Evolutionary conservation across 2,797 vertebrate species (phyloP).

Genomic region (Acipenser transmontanus): DNA sequence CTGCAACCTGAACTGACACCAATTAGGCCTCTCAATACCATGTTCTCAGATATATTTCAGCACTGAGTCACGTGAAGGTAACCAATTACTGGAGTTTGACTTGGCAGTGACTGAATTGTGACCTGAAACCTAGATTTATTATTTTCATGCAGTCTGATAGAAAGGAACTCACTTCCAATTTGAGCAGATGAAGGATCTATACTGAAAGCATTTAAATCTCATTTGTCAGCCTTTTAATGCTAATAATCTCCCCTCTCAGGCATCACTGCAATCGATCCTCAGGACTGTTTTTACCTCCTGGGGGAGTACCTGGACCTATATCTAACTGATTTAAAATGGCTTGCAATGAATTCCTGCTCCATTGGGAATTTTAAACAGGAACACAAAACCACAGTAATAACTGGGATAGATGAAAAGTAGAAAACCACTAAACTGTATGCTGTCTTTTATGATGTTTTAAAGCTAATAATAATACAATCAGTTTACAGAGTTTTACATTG

Average conservation of each 20-base stretch:
- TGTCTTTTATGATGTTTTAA: background rate
- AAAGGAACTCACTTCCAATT: constrained; percentile 20
- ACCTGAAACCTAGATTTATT: constrained; percentile 67
- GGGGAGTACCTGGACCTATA: constrained; percentile 4
- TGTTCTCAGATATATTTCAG: constrained; percentile 50
- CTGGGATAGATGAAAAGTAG: background rate
- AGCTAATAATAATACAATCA: background rate
- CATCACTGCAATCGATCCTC: constrained; percentile 14
- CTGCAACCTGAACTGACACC: constrained; percentile 59
- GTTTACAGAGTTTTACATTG: no score
- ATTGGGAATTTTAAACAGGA: background rate
- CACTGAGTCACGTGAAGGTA: constrained; percentile 45
- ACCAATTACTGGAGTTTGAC: constrained; percentile 66
- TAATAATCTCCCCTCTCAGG: constrained; percentile 24
- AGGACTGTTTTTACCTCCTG: background rate
- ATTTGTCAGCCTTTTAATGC: constrained; percentile 20
- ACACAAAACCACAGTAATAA: background rate
- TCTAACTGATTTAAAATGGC: constrained; percentile 55
- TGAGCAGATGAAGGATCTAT: constrained; percentile 40
- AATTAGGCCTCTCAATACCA: constrained; percentile 56
- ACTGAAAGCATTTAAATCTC: constrained; percentile 60
- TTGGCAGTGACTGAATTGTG: constrained; percentile 60
- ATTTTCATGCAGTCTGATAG: constrained; percentile 49
- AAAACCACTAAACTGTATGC: background rate
- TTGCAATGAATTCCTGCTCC: constrained; percentile 34